Evolutionary conservation across 2,797 vertebrate genomes (phyloP), one percentile per base, ranked within the genome.

Genomic region (Tauraco hartlaubi): DNA sequence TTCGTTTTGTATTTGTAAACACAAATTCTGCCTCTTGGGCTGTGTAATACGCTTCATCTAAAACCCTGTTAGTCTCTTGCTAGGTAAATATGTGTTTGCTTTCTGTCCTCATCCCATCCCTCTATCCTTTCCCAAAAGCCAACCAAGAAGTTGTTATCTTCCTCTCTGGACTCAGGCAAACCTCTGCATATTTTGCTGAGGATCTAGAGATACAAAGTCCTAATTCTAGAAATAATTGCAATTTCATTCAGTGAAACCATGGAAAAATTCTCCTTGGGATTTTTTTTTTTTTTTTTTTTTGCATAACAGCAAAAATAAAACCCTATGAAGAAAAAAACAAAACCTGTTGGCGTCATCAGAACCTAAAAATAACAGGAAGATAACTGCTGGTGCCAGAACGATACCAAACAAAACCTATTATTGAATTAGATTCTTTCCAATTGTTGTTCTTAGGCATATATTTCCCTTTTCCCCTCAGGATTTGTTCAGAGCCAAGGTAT

Each of bases 311-410:
- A 90, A 80, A 73, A 72, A 86, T 80, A 93, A 94, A 91, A 88
- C 11, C 39, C 59, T 49, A 51, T 16, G 35, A 89, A 82, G 33
- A 33, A 59, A 92, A 78, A 8, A 67, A 11, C 68, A 88, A 94
- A 96, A 96, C 85, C 80, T 94, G 83, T 92, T 96, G 90, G 85
- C 80, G 61, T 97, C 94, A 95, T 94, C 94, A 54, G 71, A 88
- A 86, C 90, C 92, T 96, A 96, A 97, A 97, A 97, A 96, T 96
- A 96, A 79, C 74, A 33, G 44, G 59, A 93, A 81, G 83, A 95
- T 90, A 80, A 94, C 55, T 96, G 74, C 71, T 89, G 96, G 93
- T 96, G 94, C 96, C 96, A 97, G 90, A 84, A 91, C 39, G 83
- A 88, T 95, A 96, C 88, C 93, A 92, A 95, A 88, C 80, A 90